Conservation (phyloP, 1,140 invertebrate genomes). For the Cotesia glomerata region DNA sequence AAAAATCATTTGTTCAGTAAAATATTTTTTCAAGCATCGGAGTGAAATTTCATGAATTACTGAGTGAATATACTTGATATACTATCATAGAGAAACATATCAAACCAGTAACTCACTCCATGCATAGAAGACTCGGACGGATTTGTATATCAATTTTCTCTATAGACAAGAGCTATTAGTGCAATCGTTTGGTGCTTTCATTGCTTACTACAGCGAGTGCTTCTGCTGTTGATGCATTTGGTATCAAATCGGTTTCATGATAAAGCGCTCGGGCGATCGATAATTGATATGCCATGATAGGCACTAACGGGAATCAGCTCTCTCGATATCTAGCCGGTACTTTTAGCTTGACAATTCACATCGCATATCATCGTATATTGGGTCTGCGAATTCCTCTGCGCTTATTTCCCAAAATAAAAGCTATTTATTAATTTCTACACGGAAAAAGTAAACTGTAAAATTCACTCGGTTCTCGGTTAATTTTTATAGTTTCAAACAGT, state of each 20-base stretch:
- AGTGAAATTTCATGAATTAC: too few relatives aligned
- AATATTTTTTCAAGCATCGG: too few relatives aligned
- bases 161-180: slow-evolving; percentile 13
- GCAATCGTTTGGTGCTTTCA: neutral
- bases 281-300: slow-evolving; percentile 25
- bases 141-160: slow-evolving; percentile 24
- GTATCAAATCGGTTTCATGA: slow-evolving; percentile 14
- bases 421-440: too few relatives aligned
- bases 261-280: slow-evolving; percentile 11
- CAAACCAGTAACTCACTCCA: slow-evolving; percentile 4
- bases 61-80: neutral
- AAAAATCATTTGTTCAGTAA: too few relatives aligned
- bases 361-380: too few relatives aligned
- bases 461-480: too few relatives aligned
- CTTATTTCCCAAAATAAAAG: too few relatives aligned
- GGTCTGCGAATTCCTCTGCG: too few relatives aligned
- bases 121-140: neutral
- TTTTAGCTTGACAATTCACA: neutral
- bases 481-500: too few relatives aligned
- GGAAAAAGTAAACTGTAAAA: too few relatives aligned
- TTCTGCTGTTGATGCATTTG: neutral
- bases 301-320: slow-evolving; percentile 18
- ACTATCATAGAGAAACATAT: neutral
- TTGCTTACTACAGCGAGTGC: too few relatives aligned
- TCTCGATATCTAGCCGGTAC: neutral